Percentiles rank a stretch among this genome's conserved stretches.
These are phyloP conservation scores for Plodia interpunctella DNA, from an alignment of 1,140 invertebrate genomes.

Conservation along the genomic window DNA sequence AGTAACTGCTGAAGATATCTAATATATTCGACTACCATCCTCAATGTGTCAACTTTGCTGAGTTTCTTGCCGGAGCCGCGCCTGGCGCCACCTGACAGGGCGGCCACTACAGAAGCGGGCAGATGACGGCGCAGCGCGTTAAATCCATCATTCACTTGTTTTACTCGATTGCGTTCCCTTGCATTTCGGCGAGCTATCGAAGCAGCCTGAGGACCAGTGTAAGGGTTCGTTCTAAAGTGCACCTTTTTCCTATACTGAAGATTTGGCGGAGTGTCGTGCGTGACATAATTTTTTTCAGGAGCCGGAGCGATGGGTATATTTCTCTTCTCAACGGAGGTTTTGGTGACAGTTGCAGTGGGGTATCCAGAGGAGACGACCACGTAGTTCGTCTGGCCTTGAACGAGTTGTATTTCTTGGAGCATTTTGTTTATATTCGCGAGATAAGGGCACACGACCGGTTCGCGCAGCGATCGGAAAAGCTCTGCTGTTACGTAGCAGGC, in stretches of 20 bases:
- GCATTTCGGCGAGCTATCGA: conserved; percentile 95
- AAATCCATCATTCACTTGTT: conserved; percentile 96
- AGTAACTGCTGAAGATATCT: conserved; percentile 89
- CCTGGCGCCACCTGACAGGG: conserved; percentile 81
- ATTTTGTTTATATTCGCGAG: conserved; percentile 45
- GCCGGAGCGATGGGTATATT: conserved; percentile 76
- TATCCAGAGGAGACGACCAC: conserved; percentile 77
- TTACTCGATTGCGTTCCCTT: conserved; percentile 94
- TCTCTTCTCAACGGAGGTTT: conserved; percentile 44
- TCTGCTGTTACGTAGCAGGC: conserved; percentile 55
- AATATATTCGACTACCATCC: conserved; percentile 97
- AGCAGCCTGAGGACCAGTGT: conserved; percentile 81
- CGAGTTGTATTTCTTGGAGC: conserved; percentile 50
- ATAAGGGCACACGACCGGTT: conserved; percentile 45
- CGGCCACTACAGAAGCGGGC: conserved; percentile 85
- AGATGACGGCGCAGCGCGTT: conserved; percentile 91
- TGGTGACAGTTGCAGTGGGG: conserved; percentile 42
- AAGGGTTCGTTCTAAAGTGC: conserved; percentile 80
- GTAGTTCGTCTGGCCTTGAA: conserved; percentile 76
- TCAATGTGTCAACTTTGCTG: conserved; percentile 96
- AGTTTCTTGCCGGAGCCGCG: conserved; percentile 90
- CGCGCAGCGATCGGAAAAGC: conserved; percentile 55
- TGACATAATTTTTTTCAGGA: conserved; percentile 74
- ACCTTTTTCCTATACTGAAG: conserved; percentile 83
- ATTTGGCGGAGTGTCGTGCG: conserved; percentile 67